Evolutionary conservation across 2,797 vertebrate species (phyloP), one percentile per base, ranked within the genome.

Genomic region (Vespertilio murinus): DNA sequence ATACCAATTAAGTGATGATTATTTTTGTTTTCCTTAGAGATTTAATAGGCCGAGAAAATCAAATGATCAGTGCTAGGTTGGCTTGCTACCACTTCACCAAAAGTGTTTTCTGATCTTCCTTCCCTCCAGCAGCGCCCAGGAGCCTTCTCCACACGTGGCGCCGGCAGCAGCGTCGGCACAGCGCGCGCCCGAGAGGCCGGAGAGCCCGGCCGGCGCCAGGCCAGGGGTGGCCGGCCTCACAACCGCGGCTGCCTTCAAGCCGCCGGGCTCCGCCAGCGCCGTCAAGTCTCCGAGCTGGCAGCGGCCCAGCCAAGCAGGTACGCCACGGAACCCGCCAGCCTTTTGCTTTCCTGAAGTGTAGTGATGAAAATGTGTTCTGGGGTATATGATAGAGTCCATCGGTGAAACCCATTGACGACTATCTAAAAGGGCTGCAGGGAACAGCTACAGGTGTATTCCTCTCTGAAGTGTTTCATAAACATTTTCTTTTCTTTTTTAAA

Each of bases 221-320:
- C 97, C 95, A 90, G 84, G 94, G 30, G 49, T 96, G 1, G 2
- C 98, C 22, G 98, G 96, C 61, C 65, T 97, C 3, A 3, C 89
- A 0, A 81, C 98, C 18, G 96, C 97, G 0, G 45, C 98, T 0
- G 85, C 96, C 0, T 98, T 98, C 97, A 99, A 98, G 96, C 98
- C 98, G n/a, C 17, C 93, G 0, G 96, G 96, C 42, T 83, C 97
- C 77, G 95, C 97, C 12, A 96, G 86, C 2, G 42, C 93, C 59
- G 86, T 97, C 96, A 99, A 98, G 95, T 94, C 98, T 42, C 95
- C 96, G 0, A 93, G 97, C 93, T 98, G 97, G 98, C 98, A 98
- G 47, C 95, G 97, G 35, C 96, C 98, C 61, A 98, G 75, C 90
- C 97, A 97, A 96, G 73, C 98, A 99, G 99, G 99, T 99, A 98